Evolutionary conservation across 2,113 vertebrate genomes (phyloP), one percentile per base, ranked within the genome.

Genomic region (Clarias macrocephalus): DNA sequence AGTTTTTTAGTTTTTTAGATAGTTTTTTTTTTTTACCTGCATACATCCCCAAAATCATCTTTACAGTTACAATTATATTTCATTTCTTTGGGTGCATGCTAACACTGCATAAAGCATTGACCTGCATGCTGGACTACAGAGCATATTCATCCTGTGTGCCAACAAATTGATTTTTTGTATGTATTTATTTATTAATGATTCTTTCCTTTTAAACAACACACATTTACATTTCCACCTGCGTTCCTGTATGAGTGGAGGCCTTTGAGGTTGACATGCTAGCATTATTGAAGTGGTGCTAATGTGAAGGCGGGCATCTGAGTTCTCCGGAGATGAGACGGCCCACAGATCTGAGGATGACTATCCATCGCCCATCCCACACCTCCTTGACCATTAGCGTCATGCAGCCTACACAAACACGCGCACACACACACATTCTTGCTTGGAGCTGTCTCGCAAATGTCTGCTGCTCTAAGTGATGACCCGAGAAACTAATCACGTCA

Each of bases 391-490:
- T n/a, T n/a, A 65, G 25, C 62, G 12, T 65, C 11, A 65, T 3
- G 25, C 62, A n/a, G 25, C 25, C 10, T 65, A 28, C 65, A 30
- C n/a, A 68, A 9, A 57, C 56, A 57, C 56, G 13, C 56, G 16
- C 56, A 57, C 54, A 30, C 77, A 56, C 37, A 30, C 82, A 54
- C 28, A 87, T 62, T 85, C 84, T 90, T 90, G 89, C 89, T 85
- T 90, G 48, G 21, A 75, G 85, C 84, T 84, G 83, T 84, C 48
- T 88, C 73, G 30, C 80, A 33, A 73, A 82, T 25, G 33, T 88
- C 87, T 88, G 25, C 5, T 28, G 57, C 52, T 66, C 48, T 86
- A 90, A 88, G 81, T 86, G 87, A 90, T 88, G 84, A 90, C 87
- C 87, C 85, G 84, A 86, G 87, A 68, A 68, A 68, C 79, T 81